Percentiles rank a stretch among this genome's conserved stretches.
Conservation (phyloP, 2,888 invertebrate species). For the Drosophila merina region DNA sequence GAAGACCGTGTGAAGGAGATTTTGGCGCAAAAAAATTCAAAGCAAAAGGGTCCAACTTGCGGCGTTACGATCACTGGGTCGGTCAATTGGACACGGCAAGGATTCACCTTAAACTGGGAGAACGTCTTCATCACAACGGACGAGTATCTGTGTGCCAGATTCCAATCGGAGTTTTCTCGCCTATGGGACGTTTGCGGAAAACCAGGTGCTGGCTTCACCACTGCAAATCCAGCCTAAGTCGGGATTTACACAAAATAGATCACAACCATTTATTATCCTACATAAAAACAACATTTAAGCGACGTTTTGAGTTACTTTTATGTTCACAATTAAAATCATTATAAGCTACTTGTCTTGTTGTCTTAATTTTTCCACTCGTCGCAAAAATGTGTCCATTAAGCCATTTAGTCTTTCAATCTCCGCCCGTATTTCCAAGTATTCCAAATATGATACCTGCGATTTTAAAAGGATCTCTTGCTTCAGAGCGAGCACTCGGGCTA, state of each 20-base stretch:
- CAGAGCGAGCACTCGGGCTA: slow-evolving; percentile 68
- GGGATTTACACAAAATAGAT: background rate
- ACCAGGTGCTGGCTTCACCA: background rate
- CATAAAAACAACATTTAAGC: too few relatives aligned
- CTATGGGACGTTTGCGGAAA: slow-evolving; percentile 77
- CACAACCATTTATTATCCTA: background rate
- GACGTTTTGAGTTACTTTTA: too few relatives aligned
- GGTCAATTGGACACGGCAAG: slow-evolving; percentile 81
- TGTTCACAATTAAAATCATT: background rate
- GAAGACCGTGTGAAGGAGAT: slow-evolving; percentile 51
- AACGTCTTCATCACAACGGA: slow-evolving; percentile 79
- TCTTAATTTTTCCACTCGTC: slow-evolving; percentile 60
- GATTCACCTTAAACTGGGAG: slow-evolving; percentile 80
- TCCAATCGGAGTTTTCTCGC: slow-evolving; percentile 78
- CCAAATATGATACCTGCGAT: slow-evolving; percentile 72
- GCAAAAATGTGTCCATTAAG: slow-evolving; percentile 62
- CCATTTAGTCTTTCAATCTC: slow-evolving; percentile 70
- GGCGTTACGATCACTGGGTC: slow-evolving; percentile 73
- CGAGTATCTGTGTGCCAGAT: slow-evolving; percentile 45
- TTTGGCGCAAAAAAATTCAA: background rate
- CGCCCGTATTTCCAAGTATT: slow-evolving; percentile 72
- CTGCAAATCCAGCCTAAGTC: too few relatives aligned
- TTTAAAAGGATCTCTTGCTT: slow-evolving; percentile 71
- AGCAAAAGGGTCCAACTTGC: slow-evolving; percentile 2
- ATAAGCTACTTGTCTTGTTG: slow-evolving; percentile 59